Base-by-base conservation (phyloP, 30 jellyfish, hydroid and myxozoan species). In the Chironex yamaguchii region DNA sequence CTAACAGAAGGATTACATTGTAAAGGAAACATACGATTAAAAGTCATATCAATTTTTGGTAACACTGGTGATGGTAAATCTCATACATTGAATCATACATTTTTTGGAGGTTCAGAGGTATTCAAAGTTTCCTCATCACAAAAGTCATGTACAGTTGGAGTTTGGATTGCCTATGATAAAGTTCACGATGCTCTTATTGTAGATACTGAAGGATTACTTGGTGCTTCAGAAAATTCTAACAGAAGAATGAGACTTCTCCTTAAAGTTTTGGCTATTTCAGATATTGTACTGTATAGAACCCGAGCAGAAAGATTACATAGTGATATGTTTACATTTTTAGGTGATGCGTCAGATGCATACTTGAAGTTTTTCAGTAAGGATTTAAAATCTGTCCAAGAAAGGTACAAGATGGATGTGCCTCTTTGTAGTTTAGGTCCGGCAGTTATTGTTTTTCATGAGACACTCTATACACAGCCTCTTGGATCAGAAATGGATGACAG, bases 61-160 rank as follows among this genome's bases (percentile, higher is more conserved):
- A 95, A 95, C 86, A 95, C 99, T 13, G 99, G 99, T 26, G 99
- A 95, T 80, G 99, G 99, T 29, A 95, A 95, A 82, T 95, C 99
- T 17, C 96, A 81, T 81, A 95, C 99, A 6, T 78, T 95, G 14
- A 95, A 95, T 66, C 97, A 95, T 74, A 95, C 99, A 24, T 95
- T 95, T 67, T 95, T 95, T 71, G 64, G 70, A 52, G 99, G 99
- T 11, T 64, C 86, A 36, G 97, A 95, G 36, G 94, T 95, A 1
- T 95, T 95, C 81, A 78, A 81, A 52, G 89, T 97, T 28, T 95
- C 99, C 4, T 69, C 95, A 17, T 95, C 95, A 22, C 99, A 95
- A 64, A 91, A 91, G 42, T 95, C 99, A 28, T 95, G 99, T 65
- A 95, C 99, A 4, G 99, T 95, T 77, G 99, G 99, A 3, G 99